Percentiles rank a stretch among this genome's conserved stretches.
Evolutionary conservation across 2,113 vertebrate genomes (phyloP).

Genomic region (Panthera leo): DNA sequence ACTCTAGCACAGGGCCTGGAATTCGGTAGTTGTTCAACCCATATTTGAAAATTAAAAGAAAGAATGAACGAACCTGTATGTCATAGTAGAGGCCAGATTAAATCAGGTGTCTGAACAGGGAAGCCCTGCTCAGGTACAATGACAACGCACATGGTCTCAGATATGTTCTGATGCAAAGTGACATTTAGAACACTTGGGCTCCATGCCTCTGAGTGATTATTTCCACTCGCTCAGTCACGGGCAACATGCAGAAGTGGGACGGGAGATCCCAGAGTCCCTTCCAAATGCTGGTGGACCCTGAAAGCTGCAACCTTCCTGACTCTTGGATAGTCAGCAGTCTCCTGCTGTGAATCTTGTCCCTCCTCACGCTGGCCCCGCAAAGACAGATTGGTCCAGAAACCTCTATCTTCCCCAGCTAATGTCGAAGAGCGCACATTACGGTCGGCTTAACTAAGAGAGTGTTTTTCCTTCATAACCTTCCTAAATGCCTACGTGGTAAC

Average conservation of each 20-base stretch:
- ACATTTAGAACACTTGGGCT: neutral
- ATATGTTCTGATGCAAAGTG: neutral
- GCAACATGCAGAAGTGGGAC: neutral
- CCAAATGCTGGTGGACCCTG: neutral
- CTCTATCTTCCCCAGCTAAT: neutral
- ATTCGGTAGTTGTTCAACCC: neutral
- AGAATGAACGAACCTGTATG: neutral
- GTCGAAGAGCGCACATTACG: neutral
- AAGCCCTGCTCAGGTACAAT: neutral
- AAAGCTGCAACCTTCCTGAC: neutral
- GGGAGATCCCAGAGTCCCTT: neutral
- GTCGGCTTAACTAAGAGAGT: neutral
- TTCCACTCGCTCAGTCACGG: neutral
- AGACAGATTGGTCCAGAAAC: neutral
- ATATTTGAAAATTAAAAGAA: neutral
- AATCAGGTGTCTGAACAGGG: neutral
- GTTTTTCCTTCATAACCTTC: neutral
- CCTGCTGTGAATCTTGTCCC: neutral
- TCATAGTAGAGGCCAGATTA: neutral
- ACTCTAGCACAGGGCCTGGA: neutral
- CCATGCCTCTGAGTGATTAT: neutral
- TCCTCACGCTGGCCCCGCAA: neutral
- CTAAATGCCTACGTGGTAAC: neutral
- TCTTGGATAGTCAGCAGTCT: neutral
- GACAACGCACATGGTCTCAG: accelerated